These are phyloP conservation scores for Meloidogyne exigua DNA, from an alignment of 1,140 invertebrate species.

Conservation along the genomic window DNA sequence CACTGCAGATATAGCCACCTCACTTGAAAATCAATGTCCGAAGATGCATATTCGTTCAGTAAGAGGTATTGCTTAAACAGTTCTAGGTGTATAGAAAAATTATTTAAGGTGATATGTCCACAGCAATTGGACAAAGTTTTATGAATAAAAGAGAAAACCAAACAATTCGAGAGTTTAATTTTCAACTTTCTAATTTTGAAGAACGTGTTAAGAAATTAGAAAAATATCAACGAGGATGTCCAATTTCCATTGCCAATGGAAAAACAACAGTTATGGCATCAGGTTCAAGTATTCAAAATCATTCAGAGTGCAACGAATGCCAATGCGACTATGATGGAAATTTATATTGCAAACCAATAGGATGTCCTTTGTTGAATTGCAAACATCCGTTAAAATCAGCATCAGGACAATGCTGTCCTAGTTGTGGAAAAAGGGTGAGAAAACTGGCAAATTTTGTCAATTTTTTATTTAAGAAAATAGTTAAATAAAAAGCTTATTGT, in stretches of 20 bases:
- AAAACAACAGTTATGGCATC: conserved; percentile 7
- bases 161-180: conserved; percentile 9
- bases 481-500: too few species aligned
- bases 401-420: conserved; percentile 45
- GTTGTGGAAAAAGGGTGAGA: conserved; percentile 41
- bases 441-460: too few species aligned
- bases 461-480: too few species aligned
- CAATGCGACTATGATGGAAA: conserved; percentile 47
- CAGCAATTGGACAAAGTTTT: conserved; percentile 8
- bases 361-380: conserved; percentile 45
- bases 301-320: conserved; percentile 45
- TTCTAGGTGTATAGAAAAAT: too few species aligned
- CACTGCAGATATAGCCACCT: not conserved
- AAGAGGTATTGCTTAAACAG: not conserved
- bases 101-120: conserved; percentile 11
- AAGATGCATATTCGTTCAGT: not conserved
- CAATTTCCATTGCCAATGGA: not conserved
- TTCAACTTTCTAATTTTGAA: conserved; percentile 15
- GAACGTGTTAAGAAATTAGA: conserved; percentile 30
- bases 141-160: not conserved
- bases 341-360: conserved; percentile 47
- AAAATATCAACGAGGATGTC: conserved; percentile 45
- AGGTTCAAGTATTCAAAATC: conserved; percentile 40
- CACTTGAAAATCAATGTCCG: not conserved
- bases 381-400: conserved; percentile 37